Conservation (phyloP, 2,113 vertebrate genomes). For the Osmerus mordax region DNA sequence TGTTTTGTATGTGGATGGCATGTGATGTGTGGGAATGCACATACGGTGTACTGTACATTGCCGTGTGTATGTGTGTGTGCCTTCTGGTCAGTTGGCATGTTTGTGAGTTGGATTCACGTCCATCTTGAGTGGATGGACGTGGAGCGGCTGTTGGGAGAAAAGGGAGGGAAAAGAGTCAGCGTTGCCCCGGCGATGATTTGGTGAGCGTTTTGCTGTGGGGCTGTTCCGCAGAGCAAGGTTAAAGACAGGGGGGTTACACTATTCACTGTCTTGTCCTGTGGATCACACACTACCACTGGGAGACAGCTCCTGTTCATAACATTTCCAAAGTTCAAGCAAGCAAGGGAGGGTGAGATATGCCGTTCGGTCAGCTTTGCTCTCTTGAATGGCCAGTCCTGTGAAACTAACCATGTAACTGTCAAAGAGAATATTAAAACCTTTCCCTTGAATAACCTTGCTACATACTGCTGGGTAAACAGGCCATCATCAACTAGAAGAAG, state of each 20-base stretch:
- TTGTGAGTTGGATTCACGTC: not conserved
- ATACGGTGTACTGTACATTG: too few relatives aligned
- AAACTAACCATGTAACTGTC: not conserved
- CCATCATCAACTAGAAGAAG: too few relatives aligned
- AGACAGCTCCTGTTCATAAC: conserved; percentile 6
- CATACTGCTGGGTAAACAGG: too few relatives aligned
- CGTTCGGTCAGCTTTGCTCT: not conserved
- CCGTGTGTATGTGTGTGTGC: not conserved
- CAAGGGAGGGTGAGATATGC: not conserved
- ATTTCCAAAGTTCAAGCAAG: not conserved
- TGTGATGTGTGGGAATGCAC: too few relatives aligned
- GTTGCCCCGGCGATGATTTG: not conserved
- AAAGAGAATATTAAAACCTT: not conserved
- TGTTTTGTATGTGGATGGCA: too few relatives aligned
- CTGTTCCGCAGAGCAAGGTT: not conserved
- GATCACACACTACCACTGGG: not conserved
- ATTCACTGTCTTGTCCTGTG: not conserved
- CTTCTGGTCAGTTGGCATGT: not conserved
- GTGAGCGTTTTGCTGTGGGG: not conserved
- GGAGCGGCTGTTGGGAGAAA: not conserved
- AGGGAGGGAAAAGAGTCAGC: not conserved
- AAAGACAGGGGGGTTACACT: not conserved
- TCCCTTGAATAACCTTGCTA: not conserved
- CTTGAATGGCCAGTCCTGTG: not conserved
- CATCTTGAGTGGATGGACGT: not conserved